Conservation (phyloP, 2,888 invertebrate genomes). For the Drosophila bunnanda region DNA sequence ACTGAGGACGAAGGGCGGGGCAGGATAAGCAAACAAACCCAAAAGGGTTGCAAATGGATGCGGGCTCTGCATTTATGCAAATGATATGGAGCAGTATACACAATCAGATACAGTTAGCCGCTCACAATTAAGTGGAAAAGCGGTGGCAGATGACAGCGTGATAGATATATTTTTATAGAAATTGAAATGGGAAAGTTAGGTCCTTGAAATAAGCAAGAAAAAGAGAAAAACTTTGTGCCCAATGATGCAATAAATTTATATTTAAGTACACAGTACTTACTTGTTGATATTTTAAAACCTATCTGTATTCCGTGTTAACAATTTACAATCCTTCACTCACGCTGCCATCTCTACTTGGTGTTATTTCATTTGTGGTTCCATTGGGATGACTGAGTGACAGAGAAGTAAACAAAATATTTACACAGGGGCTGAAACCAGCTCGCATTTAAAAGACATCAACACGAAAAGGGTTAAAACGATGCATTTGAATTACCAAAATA, state of each 20-base stretch:
- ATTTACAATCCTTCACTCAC: neutral
- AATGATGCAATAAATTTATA: neutral
- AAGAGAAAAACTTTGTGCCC: no score
- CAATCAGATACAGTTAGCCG: slow-evolving; percentile 33
- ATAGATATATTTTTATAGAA: neutral
- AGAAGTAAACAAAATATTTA: slow-evolving; percentile 66
- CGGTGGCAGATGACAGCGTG: slow-evolving; percentile 13
- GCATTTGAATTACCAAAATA: slow-evolving; percentile 77
- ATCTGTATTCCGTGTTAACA: neutral
- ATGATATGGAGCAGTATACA: slow-evolving; percentile 14
- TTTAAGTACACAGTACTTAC: no score
- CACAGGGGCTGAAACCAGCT: slow-evolving; percentile 60
- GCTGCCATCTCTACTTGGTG: slow-evolving; percentile 15
- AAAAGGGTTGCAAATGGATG: slow-evolving; percentile 49
- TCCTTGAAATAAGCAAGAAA: neutral
- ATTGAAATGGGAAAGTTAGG: neutral
- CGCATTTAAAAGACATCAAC: slow-evolving; percentile 73
- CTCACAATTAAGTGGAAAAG: slow-evolving; percentile 4
- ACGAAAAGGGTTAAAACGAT: slow-evolving; percentile 70
- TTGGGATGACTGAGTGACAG: slow-evolving; percentile 44
- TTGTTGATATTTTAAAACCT: neutral
- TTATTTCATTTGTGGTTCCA: slow-evolving; percentile 8
- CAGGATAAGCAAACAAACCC: slow-evolving; percentile 36
- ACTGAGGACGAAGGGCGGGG: slow-evolving; percentile 6
- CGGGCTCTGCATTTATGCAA: slow-evolving; percentile 46